Evolutionary conservation across 2,797 vertebrate species (phyloP).

Genomic region (Chelon labrosus): DNA sequence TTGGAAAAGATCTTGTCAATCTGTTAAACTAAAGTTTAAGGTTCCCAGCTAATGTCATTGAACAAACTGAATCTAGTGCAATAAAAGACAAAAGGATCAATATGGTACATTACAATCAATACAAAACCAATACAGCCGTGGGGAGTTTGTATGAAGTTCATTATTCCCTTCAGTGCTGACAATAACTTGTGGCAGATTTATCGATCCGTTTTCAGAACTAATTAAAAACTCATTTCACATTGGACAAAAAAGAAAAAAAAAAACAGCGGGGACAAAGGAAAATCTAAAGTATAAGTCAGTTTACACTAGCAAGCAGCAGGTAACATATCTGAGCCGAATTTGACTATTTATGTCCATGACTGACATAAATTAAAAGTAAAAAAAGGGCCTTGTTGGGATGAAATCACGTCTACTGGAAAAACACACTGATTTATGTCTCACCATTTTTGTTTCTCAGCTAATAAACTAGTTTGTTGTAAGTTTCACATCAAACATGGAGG

Average conservation of each 20-base stretch:
- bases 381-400: not conserved
- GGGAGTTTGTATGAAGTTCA: no score
- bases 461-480: not conserved
- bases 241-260: not conserved
- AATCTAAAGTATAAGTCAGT: not conserved
- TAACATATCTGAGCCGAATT: not conserved
- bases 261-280: not conserved
- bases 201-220: not conserved
- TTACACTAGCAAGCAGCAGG: not conserved
- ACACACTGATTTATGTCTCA: no score
- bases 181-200: not conserved
- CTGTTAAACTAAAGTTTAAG: no score
- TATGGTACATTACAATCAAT: no score
- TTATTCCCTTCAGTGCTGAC: no score
- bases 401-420: not conserved
- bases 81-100: no score
- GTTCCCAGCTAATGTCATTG: no score
- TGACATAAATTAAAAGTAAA: not conserved
- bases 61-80: no score
- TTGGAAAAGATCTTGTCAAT: no score
- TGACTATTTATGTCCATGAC: not conserved
- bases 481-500: not conserved
- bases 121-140: no score
- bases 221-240: not conserved
- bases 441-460: not conserved